Evolutionary conservation across 2,113 vertebrate species (phyloP).

Genomic region (Psophia crepitans): DNA sequence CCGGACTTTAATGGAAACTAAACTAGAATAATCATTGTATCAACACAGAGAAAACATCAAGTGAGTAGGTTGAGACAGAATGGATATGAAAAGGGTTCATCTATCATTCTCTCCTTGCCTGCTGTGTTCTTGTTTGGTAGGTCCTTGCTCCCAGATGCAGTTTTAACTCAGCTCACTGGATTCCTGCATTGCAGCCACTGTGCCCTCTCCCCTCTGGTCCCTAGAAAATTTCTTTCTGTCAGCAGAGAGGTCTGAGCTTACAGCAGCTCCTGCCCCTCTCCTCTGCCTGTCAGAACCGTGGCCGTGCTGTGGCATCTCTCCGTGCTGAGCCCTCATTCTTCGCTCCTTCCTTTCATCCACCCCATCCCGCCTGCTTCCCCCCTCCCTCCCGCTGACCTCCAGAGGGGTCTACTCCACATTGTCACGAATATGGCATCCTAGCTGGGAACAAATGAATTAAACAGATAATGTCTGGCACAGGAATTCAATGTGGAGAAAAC

Average conservation of each 20-base stretch:
- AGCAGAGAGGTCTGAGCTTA: not conserved
- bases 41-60: not conserved
- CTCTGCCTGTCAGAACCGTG: not conserved
- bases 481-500: slow-evolving; percentile 15
- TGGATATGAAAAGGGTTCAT: not conserved
- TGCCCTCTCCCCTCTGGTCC: not conserved
- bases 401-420: not conserved
- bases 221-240: not conserved
- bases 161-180: not conserved
- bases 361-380: not conserved
- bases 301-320: not conserved
- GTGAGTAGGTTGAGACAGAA: not conserved
- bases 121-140: not conserved
- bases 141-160: not conserved
- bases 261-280: not conserved
- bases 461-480: slow-evolving; percentile 1
- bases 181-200: not conserved
- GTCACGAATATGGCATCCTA: not conserved
- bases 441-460: slow-evolving; percentile 15
- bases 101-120: not conserved
- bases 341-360: not conserved
- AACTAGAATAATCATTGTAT: not conserved
- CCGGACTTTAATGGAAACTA: not conserved
- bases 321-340: not conserved
- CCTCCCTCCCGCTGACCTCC: not conserved